A percentile compares a stretch with the other conserved stretches of the same genome.
phyloP scores from a whole-genome alignment of 2,113 vertebrate genomes.

The Xenopus laevis region DNA sequence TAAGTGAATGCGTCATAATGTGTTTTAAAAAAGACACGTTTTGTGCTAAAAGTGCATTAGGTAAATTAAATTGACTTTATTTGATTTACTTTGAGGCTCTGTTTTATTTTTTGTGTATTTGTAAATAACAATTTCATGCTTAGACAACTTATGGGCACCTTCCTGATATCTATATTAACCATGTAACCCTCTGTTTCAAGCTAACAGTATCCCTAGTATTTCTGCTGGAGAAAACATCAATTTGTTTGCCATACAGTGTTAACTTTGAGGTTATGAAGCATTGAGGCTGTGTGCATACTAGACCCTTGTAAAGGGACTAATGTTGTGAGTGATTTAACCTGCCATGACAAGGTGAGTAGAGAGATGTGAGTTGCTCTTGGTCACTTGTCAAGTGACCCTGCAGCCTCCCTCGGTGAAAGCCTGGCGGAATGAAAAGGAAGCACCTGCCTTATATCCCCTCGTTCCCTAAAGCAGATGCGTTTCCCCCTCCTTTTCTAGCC shows the following conservation, averaged over 20 bases:
- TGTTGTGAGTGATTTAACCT: slow-evolving; percentile 56
- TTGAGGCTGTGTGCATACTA: neutral
- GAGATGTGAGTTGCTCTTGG: slow-evolving; percentile 64
- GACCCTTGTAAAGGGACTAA: slow-evolving; percentile 23
- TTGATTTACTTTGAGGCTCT: no score
- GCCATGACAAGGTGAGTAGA: slow-evolving; percentile 58
- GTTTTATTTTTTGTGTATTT: no score
- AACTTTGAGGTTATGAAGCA: neutral
- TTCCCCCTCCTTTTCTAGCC: slow-evolving; percentile 32
- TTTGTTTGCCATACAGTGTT: neutral
- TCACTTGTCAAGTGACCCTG: slow-evolving; percentile 57
- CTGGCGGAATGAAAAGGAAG: slow-evolving; percentile 62
- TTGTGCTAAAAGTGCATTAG: no score
- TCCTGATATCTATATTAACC: no score
- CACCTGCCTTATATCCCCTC: slow-evolving; percentile 57
- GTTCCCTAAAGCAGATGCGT: slow-evolving; percentile 62
- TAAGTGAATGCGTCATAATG: no score
- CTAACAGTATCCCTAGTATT: neutral
- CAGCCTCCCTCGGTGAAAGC: slow-evolving; percentile 50
- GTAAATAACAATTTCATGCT: no score
- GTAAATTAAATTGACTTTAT: no score
- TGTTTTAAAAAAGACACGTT: no score
- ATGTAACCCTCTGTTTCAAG: neutral
- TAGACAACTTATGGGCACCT: no score
- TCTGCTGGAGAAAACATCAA: neutral